Conservation (phyloP, 2,797 vertebrate genomes). For the Gorsachius magnificus region DNA sequence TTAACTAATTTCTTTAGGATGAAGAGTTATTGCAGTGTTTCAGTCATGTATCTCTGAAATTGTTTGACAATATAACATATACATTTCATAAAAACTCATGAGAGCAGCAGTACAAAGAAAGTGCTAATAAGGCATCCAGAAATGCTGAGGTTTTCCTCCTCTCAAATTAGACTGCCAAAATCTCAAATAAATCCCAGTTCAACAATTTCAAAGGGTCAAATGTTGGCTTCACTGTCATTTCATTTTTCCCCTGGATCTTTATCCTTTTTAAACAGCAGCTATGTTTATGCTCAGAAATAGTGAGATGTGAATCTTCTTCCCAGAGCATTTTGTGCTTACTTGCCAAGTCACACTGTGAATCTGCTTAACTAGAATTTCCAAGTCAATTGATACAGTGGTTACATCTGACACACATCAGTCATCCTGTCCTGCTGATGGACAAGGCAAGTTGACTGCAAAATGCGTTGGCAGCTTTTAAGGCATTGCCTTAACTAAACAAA, state of each 20-base stretch:
- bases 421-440: not conserved
- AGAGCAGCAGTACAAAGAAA: not conserved
- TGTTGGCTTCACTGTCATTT: not conserved
- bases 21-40: not conserved
- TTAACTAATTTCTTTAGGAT: not conserved
- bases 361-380: not conserved
- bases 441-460: not conserved
- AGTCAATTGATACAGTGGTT: not conserved
- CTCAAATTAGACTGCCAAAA: not conserved
- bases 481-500: not conserved
- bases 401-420: constrained; percentile 20
- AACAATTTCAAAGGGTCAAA: not conserved
- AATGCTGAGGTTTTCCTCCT: not conserved
- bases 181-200: not conserved
- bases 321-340: not conserved
- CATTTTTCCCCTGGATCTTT: not conserved
- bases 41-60: not conserved
- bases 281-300: not conserved
- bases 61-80: not conserved
- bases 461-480: not conserved
- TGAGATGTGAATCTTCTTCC: not conserved
- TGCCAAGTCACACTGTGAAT: not conserved
- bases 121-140: not conserved
- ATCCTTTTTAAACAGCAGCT: not conserved
- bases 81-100: not conserved